These are phyloP conservation scores for Tortricodes alternella DNA, from an alignment of 2,888 invertebrate genomes.

Conservation along the genomic window DNA sequence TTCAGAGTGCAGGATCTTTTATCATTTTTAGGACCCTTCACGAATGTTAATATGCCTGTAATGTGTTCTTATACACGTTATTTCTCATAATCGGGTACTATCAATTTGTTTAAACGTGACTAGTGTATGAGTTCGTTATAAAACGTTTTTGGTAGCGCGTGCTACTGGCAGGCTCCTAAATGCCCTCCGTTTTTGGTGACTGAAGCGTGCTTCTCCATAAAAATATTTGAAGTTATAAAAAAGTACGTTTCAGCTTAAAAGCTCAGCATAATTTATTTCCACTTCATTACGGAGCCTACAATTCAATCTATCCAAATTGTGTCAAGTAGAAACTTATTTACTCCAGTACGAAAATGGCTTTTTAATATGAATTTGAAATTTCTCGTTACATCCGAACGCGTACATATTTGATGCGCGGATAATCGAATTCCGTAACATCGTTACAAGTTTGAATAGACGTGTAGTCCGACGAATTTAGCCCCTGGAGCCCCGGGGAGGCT, in stretches of 20 bases:
- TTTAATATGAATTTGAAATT: slow-evolving; percentile 26
- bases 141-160: slow-evolving; percentile 39
- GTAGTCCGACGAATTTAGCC: slow-evolving; percentile 45
- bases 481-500: slow-evolving; percentile 31
- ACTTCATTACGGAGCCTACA: not conserved
- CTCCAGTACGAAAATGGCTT: slow-evolving; percentile 4
- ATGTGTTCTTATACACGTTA: slow-evolving; percentile 64
- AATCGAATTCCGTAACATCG: slow-evolving; percentile 55
- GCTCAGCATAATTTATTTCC: not conserved
- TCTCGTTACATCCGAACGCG: slow-evolving; percentile 19
- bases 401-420: slow-evolving; percentile 35
- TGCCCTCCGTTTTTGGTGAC: not conserved
- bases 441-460: slow-evolving; percentile 43
- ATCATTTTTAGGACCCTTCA: slow-evolving; percentile 53
- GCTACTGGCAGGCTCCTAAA: slow-evolving; percentile 24
- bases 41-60: slow-evolving; percentile 45
- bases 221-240: slow-evolving; percentile 4
- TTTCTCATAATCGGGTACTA: slow-evolving; percentile 71
- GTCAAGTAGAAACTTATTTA: slow-evolving; percentile 19
- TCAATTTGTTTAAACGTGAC: slow-evolving; percentile 66
- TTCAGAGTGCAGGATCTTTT: slow-evolving; percentile 50
- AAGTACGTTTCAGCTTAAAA: not conserved
- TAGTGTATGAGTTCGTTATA: slow-evolving; percentile 48
- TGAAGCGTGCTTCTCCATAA: slow-evolving; percentile 17
- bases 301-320: slow-evolving; percentile 15